phyloP scores from a whole-genome alignment of 1,140 invertebrate genomes.

The Colletes gigas region DNA sequence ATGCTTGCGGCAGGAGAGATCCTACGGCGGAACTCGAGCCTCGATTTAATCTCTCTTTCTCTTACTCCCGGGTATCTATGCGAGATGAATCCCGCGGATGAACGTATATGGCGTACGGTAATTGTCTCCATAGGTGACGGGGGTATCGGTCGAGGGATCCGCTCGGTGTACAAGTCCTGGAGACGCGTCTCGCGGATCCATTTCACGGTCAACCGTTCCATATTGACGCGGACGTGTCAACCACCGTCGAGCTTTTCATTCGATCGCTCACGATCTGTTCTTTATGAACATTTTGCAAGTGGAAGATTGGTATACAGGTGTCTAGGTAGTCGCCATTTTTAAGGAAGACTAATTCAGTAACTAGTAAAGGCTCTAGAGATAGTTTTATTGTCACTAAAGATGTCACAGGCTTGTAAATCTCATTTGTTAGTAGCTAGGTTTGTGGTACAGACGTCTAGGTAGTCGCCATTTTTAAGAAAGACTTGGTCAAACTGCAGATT shows the following conservation, averaged over 20 bases:
- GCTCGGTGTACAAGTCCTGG: conserved; percentile 5
- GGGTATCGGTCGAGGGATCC: conserved; percentile 45
- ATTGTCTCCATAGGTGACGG: conserved; percentile 75
- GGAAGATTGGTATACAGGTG: too few relatives aligned
- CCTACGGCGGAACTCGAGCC: neutral
- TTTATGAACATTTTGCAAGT: too few relatives aligned
- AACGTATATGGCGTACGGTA: conserved; percentile 77
- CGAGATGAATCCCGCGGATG: conserved; percentile 71
- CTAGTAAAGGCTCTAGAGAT: too few relatives aligned
- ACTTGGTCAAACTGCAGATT: too few relatives aligned
- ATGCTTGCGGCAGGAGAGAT: conserved; percentile 23
- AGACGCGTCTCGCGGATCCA: neutral
- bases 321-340: too few relatives aligned
- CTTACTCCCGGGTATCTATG: conserved; percentile 50
- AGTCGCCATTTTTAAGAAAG: too few relatives aligned
- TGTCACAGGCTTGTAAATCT: too few relatives aligned
- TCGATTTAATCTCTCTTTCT: conserved; percentile 39
- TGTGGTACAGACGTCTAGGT: too few relatives aligned
- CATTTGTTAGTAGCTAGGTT: too few relatives aligned
- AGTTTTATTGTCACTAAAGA: too few relatives aligned
- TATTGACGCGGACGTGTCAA: conserved; percentile 15
- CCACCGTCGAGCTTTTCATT: neutral
- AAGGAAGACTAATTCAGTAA: too few relatives aligned
- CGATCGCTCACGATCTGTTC: too few relatives aligned
- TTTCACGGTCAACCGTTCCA: conserved; percentile 2